These are phyloP conservation scores for Campoplex capitator DNA, from an alignment of 2,888 invertebrate genomes.

Conservation along the genomic window DNA sequence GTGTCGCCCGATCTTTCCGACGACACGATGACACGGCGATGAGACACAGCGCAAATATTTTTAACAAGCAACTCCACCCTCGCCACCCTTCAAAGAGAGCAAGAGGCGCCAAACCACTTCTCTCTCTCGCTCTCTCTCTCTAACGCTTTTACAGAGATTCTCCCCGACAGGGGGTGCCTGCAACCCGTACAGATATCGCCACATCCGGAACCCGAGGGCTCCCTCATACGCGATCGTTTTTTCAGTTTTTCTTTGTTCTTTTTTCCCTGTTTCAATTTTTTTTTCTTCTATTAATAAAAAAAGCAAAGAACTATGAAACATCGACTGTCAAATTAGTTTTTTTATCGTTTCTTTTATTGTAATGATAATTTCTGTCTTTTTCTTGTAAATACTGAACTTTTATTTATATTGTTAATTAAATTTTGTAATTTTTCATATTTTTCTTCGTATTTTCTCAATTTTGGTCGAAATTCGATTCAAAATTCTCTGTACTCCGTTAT, in stretches of 20 bases:
- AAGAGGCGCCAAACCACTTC: not conserved
- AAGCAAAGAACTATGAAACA: too few species aligned
- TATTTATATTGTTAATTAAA: not conserved
- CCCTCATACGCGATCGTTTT: not conserved
- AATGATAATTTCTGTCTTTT: too few species aligned
- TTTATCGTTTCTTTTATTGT: too few species aligned
- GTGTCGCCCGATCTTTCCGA: slow-evolving; percentile 50
- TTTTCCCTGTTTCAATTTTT: not conserved
- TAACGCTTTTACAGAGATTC: not conserved
- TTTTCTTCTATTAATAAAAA: too few species aligned
- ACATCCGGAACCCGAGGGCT: slow-evolving; percentile 22
- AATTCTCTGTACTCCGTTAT: too few species aligned
- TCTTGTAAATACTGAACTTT: too few species aligned
- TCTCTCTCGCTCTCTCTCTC: slow-evolving; percentile 4
- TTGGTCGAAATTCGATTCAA: too few species aligned
- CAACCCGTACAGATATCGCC: slow-evolving; percentile 24
- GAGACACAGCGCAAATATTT: slow-evolving; percentile 71
- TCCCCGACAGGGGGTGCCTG: not conserved
- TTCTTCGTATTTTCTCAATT: too few species aligned
- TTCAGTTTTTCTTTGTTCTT: not conserved
- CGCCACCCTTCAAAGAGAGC: slow-evolving; percentile 12
- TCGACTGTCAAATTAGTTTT: too few species aligned
- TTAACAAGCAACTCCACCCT: slow-evolving; percentile 68
- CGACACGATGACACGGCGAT: slow-evolving; percentile 52
- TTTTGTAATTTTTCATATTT: not conserved